Conservation (phyloP, 2,113 vertebrate species). For the Proteles cristata region DNA sequence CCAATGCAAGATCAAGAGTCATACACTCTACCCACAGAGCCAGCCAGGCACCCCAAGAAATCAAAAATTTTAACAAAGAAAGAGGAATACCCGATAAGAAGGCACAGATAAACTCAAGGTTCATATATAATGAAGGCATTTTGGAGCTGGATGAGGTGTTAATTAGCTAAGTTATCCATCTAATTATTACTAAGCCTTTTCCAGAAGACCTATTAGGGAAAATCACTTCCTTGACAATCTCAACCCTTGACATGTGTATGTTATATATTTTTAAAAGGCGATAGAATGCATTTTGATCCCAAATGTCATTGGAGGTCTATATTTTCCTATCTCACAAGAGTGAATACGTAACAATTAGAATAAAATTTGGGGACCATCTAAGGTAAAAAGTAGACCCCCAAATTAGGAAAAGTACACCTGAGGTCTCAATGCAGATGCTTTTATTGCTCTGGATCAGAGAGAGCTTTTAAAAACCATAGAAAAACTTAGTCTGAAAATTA, state of each 20-base stretch:
- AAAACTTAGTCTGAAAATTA: background rate
- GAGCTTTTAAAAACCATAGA: background rate
- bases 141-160: background rate
- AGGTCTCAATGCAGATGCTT: background rate
- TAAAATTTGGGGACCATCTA: background rate
- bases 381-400: background rate
- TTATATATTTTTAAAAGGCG: background rate
- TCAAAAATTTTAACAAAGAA: background rate
- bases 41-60: background rate
- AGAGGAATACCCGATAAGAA: slow-evolving; percentile 9
- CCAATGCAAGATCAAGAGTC: background rate
- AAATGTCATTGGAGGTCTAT: background rate
- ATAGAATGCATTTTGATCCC: background rate
- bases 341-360: background rate
- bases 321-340: background rate
- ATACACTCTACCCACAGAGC: background rate
- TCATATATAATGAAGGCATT: background rate
- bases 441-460: background rate
- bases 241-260: background rate
- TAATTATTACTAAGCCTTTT: background rate
- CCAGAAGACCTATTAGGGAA: background rate
- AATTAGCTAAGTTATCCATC: background rate
- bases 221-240: background rate
- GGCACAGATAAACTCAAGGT: background rate
- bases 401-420: background rate